Percentiles rank a stretch among this genome's conserved stretches.
phyloP scores from a whole-genome alignment of 2,797 vertebrate genomes.

The Labeo calbasu region DNA sequence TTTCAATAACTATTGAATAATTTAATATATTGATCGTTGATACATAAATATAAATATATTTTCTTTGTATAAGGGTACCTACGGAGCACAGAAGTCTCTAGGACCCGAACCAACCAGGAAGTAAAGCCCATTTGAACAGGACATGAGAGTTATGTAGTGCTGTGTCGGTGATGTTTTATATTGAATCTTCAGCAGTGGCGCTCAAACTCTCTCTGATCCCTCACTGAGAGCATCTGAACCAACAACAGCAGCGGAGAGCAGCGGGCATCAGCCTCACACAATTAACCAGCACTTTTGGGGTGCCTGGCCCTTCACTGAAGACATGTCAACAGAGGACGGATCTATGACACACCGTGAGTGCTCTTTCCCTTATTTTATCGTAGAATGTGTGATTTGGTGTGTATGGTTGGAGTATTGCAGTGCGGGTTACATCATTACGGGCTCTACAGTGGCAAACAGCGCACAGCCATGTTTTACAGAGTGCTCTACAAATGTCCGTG shows the following conservation, averaged over 20 bases:
- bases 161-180: conserved; percentile 22
- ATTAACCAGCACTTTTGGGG: conserved; percentile 58
- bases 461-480: conserved; percentile 69
- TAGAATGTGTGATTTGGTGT: conserved; percentile 46
- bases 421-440: conserved; percentile 42
- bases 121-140: conserved; percentile 24
- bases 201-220: conserved; percentile 60
- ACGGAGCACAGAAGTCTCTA: background rate
- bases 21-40: too few relatives aligned
- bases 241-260: conserved; percentile 45
- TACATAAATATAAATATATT: background rate
- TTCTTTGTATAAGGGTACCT: background rate
- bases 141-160: background rate
- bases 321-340: conserved; percentile 73
- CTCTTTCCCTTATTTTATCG: conserved; percentile 35
- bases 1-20: background rate
- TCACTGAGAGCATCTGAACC: conserved; percentile 65
- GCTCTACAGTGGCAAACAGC: conserved; percentile 48
- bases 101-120: conserved; percentile 32
- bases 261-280: conserved; percentile 55
- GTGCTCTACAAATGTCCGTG: conserved; percentile 52
- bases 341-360: conserved; percentile 75
- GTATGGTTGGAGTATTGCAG: conserved; percentile 34
- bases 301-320: conserved; percentile 58
- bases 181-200: conserved; percentile 44